A percentile compares a stretch with the other conserved stretches of the same genome.
These are phyloP conservation scores for Tauraco hartlaubi DNA, from an alignment of 2,797 vertebrate genomes.

Conservation along the genomic window DNA sequence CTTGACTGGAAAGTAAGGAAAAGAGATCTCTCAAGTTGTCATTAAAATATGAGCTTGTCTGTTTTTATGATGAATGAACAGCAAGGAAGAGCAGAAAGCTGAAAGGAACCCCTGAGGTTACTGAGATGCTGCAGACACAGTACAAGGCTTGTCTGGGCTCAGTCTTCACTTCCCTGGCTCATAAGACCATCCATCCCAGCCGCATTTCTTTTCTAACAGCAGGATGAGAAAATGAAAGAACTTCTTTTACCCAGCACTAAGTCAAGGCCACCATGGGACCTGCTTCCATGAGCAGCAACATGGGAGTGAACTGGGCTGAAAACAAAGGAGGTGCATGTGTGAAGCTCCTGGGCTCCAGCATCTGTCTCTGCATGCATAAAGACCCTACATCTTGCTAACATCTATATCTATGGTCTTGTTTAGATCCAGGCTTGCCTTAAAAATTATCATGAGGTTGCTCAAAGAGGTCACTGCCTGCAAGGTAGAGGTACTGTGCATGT, in stretches of 20 bases:
- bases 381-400: not conserved
- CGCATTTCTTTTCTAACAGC: not conserved
- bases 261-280: not conserved
- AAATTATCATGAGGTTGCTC: accelerated
- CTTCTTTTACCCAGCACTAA: not conserved
- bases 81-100: not conserved
- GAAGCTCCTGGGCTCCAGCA: not conserved
- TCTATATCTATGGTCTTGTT: not conserved
- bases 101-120: not conserved
- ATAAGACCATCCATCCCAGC: not conserved
- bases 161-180: not conserved
- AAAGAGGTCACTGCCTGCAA: not conserved
- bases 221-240: not conserved
- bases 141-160: not conserved
- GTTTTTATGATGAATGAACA: constrained; percentile 32
- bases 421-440: not conserved
- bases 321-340: not conserved
- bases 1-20: not conserved
- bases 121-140: not conserved
- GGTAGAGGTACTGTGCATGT: not conserved
- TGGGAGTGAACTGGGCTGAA: not conserved
- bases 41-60: constrained; percentile 33
- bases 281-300: accelerated
- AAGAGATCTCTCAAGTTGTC: not conserved
- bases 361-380: not conserved